Base-by-base conservation (phyloP, 2,113 vertebrate genomes). In the Hucho hucho region DNA sequence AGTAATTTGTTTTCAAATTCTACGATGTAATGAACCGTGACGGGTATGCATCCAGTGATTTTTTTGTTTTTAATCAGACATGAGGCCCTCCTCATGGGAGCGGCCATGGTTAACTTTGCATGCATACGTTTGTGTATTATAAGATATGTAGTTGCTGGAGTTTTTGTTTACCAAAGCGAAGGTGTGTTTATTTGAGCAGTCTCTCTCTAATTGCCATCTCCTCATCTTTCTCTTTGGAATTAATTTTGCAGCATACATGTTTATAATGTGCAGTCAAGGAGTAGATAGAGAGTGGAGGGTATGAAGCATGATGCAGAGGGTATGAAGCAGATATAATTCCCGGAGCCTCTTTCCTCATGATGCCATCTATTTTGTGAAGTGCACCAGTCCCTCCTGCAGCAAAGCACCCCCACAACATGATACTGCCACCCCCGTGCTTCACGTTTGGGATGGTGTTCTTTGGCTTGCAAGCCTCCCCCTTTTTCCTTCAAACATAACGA, bases 251-350 rank as follows among this genome's bases (percentile, higher is more conserved):
- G 43, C 20, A 7, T 18, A 70, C 14, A 58, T 63, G 70, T 66
- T 75, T 77, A 73, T 82, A 75, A 58, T 11, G 64, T 37, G 81
- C 22, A 61, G 64, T 78, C 78, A 61, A 64, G 69, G 58, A 61
- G 70, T 72, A 68, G 68, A 68, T 79, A 76, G 14, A 56, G 49
- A 56, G 12, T 24, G 63, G n/a, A 64, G 24, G 25, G 72, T 79
- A 61, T 29, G 53, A 2, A 53, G 79, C 77, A 53, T 72, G 81
- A 79, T 26, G 13, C 24, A 26, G 24, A 14, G 13, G 5, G 26
- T 25, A 13, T 26, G 32, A 37, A 37, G 32, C 32, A 9, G 32
- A 37, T 37, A 37, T 37, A 37, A 37, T 9, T 37, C 32, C 32
- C 32, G 32, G 7, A 37, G 13, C 26, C 5, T 29, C 29, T 4